Evolutionary conservation across 2,888 invertebrate genomes (phyloP), one percentile per base, ranked within the genome.

Genomic region (Hemicrepidius hirtus): DNA sequence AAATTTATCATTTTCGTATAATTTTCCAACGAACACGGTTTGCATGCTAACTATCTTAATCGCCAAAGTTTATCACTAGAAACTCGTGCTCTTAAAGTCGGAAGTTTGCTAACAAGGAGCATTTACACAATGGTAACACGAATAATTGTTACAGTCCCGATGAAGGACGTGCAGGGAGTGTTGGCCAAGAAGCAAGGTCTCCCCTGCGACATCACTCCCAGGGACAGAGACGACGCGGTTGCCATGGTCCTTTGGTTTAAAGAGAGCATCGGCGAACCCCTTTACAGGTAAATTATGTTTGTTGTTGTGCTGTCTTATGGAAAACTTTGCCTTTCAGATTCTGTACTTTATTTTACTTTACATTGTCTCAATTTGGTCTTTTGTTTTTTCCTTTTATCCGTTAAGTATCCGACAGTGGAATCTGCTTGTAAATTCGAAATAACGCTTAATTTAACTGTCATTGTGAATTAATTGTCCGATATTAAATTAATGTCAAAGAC

Each of bases 201-300:
- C 65, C 96, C 96, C 10, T 97, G 97, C 86, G 95, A 96, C 87
- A 95, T 97, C 78, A 91, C 92, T 79, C 93, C 96, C 7, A 89
- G 91, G 77, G 92, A 94, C 81, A 89, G 92, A 66, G 92, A 94
- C 82, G 95, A 95, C 86, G 92, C 92, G 24, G 95, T 95, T 66
- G 93, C 93, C 82, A 95, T 95, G 95, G 95, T 96, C 78, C 90
- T 96, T 40, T 96, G 96, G 96, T 96, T 95, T 87, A 94, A 94
- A 83, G 95, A 95, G 85, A 91, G 92, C 44, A 94, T 92, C 78
- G 93, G 92, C 35, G 95, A 95, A 82, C 95, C 95, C 24, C 88
- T 96, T 75, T 96, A 95, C 88, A 95, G 95, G 96, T 96, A 86
- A 57, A 35, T 37, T 57, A 57, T 57, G 28, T 57, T 7, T 35